Base-by-base conservation (phyloP, 2,113 vertebrate genomes). In the Emydocephalus ijimae region DNA sequence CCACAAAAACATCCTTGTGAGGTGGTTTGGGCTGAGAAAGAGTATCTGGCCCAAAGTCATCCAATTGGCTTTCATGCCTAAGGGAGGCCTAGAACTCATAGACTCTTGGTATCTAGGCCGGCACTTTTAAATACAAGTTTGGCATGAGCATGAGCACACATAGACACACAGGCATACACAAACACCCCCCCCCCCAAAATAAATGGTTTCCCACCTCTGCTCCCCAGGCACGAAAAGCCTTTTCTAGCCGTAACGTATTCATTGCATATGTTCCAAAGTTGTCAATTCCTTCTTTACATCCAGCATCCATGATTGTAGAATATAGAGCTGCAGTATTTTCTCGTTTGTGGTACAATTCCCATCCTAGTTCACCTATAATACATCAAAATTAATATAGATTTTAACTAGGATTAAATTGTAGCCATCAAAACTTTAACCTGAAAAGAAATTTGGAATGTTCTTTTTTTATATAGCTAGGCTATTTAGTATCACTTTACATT, bases 151-250 rank as follows among this genome's bases (percentile, higher is more conserved):
- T 20, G 15, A 50, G 8, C 48, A 50, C 14, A 2, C n/a, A 34
- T 15, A n/a, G 4, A 34, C 29, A 12, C 29, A n/a, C 11, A 6
- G 0, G 9, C 26, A 18, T n/a, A 34, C 0, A 69, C 69, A 74
- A 5, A 74, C 92, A 74, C 8, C 50, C 39, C 43, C 43, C 43
- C 43, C 43, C 43, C 86, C 3, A 15, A 93, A 21, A 88, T 94
- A 69, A 23, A 90, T 39, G 8, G 5, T 85, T 95, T 90, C 97
- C 95, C 87, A 99, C 99, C 99, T 99, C 99, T 57, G 98, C 98
- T 8, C 99, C 99, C 99, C 99, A 99, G 94, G 98, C 99, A 96
- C 99, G 98, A 96, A 99, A 99, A 74, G 98, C 99, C 91, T 99
- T 99, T 96, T 99, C 99, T 96, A 99, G 97, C 89, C 99, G 97